phyloP scores from a whole-genome alignment of 2,113 vertebrate genomes.

The Ptilonorhynchus violaceus region DNA sequence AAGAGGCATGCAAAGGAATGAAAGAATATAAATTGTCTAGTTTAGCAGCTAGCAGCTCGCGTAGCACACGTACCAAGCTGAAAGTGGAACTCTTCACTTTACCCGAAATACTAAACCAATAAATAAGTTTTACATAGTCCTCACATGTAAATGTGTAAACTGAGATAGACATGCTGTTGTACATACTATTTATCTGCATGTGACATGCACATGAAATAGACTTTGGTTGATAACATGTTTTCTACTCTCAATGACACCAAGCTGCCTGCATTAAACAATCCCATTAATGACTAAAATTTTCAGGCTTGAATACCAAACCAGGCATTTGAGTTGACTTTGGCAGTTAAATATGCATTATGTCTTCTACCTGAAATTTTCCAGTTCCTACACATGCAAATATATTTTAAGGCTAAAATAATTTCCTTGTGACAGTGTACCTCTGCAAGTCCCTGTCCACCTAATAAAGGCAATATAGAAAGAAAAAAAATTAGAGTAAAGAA shows the following conservation, averaged over 20 bases:
- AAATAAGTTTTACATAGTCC: not conserved
- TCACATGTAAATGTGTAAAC: not conserved
- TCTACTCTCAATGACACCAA: not conserved
- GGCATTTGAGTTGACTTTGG: not conserved
- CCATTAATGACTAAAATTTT: not conserved
- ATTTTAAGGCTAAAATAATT: not conserved
- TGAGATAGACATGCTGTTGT: not conserved
- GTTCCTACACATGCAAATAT: not conserved
- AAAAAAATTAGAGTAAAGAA: not conserved
- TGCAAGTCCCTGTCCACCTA: not conserved
- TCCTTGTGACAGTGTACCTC: not conserved
- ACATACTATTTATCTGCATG: not conserved
- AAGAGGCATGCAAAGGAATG: not conserved
- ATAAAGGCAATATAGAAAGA: not conserved
- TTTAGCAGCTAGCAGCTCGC: not conserved
- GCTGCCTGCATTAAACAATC: not conserved
- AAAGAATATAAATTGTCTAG: not conserved
- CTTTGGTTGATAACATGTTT: not conserved
- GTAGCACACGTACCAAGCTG: not conserved
- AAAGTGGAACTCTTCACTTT: not conserved
- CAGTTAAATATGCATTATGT: not conserved
- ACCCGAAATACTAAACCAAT: not conserved
- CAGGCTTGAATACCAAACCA: not conserved
- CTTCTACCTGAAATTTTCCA: not conserved
- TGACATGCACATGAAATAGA: not conserved